A percentile compares a stretch with the other conserved stretches of the same genome.
Conservation (phyloP, 2,888 invertebrate species). For the Thyatira batis region DNA sequence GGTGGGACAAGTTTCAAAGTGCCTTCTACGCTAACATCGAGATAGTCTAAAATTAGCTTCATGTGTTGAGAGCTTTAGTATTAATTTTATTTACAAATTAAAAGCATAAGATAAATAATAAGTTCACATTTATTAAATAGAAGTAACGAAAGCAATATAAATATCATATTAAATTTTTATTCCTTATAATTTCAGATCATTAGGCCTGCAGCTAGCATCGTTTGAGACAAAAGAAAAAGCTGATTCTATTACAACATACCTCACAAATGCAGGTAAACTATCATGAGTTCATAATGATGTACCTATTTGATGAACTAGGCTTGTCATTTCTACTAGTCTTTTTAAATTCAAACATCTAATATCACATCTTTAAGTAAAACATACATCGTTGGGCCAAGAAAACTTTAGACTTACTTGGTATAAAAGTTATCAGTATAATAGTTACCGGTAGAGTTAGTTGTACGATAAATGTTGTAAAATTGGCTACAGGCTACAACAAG, state of each 20-base stretch:
- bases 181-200: constrained; percentile 79
- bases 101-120: too few relatives aligned
- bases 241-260: constrained; percentile 90
- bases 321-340: too few relatives aligned
- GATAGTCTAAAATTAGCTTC: constrained; percentile 4
- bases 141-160: too few relatives aligned
- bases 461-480: constrained; percentile 17
- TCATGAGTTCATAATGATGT: background rate
- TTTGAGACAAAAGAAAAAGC: constrained; percentile 94
- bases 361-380: too few relatives aligned
- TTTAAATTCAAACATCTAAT: too few relatives aligned
- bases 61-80: too few relatives aligned
- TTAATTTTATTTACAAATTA: too few relatives aligned
- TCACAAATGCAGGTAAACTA: constrained; percentile 88
- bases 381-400: too few relatives aligned
- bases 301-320: background rate
- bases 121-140: too few relatives aligned
- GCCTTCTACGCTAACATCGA: constrained; percentile 12
- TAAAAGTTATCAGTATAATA: too few relatives aligned
- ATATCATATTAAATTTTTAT: background rate
- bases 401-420: too few relatives aligned
- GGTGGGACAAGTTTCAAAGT: constrained; percentile 41
- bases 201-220: constrained; percentile 92
- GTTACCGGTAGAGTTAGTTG: background rate
- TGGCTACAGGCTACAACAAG: constrained; percentile 85